Percentiles rank a stretch among this genome's conserved stretches.
These are phyloP conservation scores for Aphelinus atriplicis DNA, from an alignment of 1,140 invertebrate species.

Conservation along the genomic window DNA sequence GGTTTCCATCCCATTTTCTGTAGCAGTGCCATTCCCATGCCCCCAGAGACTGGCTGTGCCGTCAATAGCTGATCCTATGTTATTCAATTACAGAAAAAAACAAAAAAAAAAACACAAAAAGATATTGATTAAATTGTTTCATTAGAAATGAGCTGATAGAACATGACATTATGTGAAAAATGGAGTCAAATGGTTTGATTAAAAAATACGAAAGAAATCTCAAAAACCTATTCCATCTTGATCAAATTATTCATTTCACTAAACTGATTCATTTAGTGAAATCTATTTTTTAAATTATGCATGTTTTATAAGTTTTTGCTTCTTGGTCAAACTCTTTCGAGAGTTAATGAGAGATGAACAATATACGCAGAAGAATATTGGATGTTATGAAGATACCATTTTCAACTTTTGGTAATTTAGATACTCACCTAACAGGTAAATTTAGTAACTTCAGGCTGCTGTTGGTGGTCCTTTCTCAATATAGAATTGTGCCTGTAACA, in stretches of 20 bases:
- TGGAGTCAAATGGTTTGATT: too few species aligned
- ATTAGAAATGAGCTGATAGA: too few species aligned
- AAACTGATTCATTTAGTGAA: too few species aligned
- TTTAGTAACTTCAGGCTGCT: conserved; percentile 59
- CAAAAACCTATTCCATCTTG: too few species aligned
- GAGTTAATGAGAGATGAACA: too few species aligned
- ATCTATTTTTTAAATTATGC: too few species aligned
- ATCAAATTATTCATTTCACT: too few species aligned
- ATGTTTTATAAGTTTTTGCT: too few species aligned
- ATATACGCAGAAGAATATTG: not conserved
- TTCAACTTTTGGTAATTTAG: conserved; percentile 2
- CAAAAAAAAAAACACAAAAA: conserved; percentile 19
- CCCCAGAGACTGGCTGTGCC: conserved; percentile 86
- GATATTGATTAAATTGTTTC: too few species aligned
- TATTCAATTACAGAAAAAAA: conserved; percentile 41
- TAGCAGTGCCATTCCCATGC: conserved; percentile 94
- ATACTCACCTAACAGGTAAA: conserved; percentile 63
- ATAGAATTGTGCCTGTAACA: conserved; percentile 72
- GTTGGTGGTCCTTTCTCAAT: conserved; percentile 60
- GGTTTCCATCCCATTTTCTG: conserved; percentile 99
- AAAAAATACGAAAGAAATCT: too few species aligned
- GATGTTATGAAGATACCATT: not conserved
- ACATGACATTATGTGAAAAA: too few species aligned
- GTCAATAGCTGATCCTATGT: conserved; percentile 85
- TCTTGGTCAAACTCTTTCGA: too few species aligned